Evolutionary conservation across 1,140 invertebrate species (phyloP), one percentile per base, ranked within the genome.

Genomic region (Hyphantria cunea): DNA sequence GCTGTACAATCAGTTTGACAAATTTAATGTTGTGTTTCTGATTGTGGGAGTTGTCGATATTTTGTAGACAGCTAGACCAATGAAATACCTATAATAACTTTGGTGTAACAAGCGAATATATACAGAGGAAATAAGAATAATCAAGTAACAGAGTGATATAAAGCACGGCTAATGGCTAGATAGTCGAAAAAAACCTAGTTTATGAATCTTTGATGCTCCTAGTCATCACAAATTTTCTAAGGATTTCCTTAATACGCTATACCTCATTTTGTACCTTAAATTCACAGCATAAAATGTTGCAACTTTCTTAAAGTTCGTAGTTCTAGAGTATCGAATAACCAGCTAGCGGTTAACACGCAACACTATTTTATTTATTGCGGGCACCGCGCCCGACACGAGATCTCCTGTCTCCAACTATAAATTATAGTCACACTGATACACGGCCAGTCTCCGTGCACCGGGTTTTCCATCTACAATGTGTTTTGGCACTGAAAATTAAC

Each of bases 261-360:
- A 64, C 54, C 60, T 56, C 45, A 55, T 49, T 47, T 25, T 25
- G 17, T 25, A 1, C 5, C 1, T 42, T 52, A 54, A 58, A 50
- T 65, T 14, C 14, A 12, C n/a, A 39, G 14, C 13, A 39, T 31
- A 37, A 49, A 56, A 58, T 69, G 54, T 50, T 49, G 8, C n/a
- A n/a, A n/a, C 14, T 17, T 48, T 34, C 55, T 60, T 50, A 76
- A 81, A 80, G 74, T 81, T 80, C 75, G 78, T 62, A 17, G 65
- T 70, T 65, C 66, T 68, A 74, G 74, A 66, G 74, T 81, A 79
- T 84, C 78, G 49, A 61, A 76, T 81, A 71, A 71, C 79, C 59
- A 72, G 53, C 67, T 42, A 39, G 14, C 11, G n/a, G 52, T 44
- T 44, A 44, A 44, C 78, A 80, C 59, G 74, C 73, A 71, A 78